These are phyloP conservation scores for Lepidochrysops patricia DNA, from an alignment of 2,888 invertebrate species.

Conservation along the genomic window DNA sequence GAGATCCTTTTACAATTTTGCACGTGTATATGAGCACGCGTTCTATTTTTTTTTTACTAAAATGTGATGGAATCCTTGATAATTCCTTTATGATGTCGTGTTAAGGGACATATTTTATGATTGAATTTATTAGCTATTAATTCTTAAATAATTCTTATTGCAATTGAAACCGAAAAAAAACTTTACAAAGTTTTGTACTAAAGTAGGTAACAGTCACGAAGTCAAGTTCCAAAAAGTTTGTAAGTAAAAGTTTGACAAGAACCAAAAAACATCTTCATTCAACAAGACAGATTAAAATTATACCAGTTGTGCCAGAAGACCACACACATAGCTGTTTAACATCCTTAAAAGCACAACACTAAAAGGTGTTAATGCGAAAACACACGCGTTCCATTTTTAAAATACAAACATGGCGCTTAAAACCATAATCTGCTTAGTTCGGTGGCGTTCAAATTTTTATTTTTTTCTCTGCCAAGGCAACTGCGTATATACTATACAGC, in stretches of 20 bases:
- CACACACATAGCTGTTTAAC: conserved; percentile 52
- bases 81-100: background rate
- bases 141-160: background rate
- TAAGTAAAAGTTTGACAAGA: background rate
- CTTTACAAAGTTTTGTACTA: too few species aligned
- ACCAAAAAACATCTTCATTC: conserved; percentile 28
- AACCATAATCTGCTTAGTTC: conserved; percentile 59
- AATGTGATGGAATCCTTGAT: conserved; percentile 3
- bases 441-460: conserved; percentile 47
- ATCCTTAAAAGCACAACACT: conserved; percentile 57
- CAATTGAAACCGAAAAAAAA: too few species aligned
- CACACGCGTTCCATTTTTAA: conserved; percentile 58
- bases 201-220: too few species aligned
- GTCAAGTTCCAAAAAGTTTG: background rate
- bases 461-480: background rate
- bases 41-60: conserved; percentile 26
- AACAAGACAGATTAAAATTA: conserved; percentile 29
- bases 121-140: background rate
- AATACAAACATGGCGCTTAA: conserved; percentile 59
- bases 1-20: conserved; percentile 40
- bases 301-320: conserved; percentile 34
- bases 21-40: conserved; percentile 56
- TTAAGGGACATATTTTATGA: background rate
- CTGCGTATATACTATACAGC: too few species aligned
- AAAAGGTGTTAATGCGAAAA: conserved; percentile 70